Evolutionary conservation across 2,797 vertebrate genomes (phyloP).

Genomic region (Oreonectes daqikongensis): DNA sequence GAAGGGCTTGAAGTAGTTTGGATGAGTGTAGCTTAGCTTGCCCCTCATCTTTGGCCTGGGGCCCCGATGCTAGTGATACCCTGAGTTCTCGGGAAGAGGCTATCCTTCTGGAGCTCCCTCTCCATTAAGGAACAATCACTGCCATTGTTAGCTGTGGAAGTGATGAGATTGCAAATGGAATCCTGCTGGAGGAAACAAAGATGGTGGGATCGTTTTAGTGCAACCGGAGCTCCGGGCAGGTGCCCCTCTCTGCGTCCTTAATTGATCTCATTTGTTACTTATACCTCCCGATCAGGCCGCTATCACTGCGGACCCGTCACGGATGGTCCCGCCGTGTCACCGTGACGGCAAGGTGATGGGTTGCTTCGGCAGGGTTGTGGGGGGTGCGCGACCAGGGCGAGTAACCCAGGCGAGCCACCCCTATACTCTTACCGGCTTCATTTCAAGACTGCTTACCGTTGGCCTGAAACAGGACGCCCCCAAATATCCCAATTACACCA

Average conservation of each 20-base stretch:
- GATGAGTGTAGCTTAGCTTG: constrained; percentile 71
- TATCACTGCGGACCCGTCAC: constrained; percentile 73
- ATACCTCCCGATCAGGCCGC: constrained; percentile 89
- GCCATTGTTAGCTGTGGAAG: constrained; percentile 81
- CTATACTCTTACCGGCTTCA: constrained; percentile 87
- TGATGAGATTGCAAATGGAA: constrained; percentile 83
- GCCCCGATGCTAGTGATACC: constrained; percentile 84
- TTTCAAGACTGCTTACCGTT: constrained; percentile 81
- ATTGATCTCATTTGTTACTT: constrained; percentile 98
- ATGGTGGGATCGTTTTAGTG: constrained; percentile 86
- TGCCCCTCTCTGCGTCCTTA: constrained; percentile 90
- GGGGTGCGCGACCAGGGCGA: constrained; percentile 63
- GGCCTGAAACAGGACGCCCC: constrained; percentile 83
- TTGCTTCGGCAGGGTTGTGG: neutral
- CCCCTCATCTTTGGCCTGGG: constrained; percentile 66
- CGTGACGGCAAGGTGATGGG: constrained; percentile 35
- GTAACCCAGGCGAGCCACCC: constrained; percentile 71
- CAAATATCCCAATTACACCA: constrained; percentile 95
- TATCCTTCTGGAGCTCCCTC: constrained; percentile 78
- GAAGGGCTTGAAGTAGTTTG: constrained; percentile 40
- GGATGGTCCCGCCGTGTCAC: constrained; percentile 77
- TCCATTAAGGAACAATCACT: constrained; percentile 87
- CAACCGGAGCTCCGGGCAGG: constrained; percentile 88
- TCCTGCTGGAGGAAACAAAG: constrained; percentile 83
- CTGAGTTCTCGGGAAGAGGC: constrained; percentile 72